Conservation (phyloP, 2,113 vertebrate genomes). For the Pithys albifrons region DNA sequence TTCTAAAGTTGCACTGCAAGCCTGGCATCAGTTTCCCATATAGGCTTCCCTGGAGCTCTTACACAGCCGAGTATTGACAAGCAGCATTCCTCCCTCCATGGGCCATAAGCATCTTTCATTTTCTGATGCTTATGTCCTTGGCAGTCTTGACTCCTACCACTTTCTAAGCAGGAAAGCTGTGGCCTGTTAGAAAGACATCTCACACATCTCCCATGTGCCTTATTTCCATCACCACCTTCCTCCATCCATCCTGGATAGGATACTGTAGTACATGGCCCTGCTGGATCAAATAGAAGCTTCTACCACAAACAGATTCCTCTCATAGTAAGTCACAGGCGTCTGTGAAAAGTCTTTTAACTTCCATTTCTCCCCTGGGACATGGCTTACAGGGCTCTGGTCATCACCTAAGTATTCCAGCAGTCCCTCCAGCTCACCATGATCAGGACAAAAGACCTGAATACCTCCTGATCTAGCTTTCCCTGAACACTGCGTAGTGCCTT, state of each 20-base stretch:
- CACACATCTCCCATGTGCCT: not conserved
- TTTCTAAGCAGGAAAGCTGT: not conserved
- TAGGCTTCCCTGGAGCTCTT: not conserved
- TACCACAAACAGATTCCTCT: not conserved
- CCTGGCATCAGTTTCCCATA: not conserved
- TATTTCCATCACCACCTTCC: not conserved
- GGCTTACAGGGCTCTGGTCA: not conserved
- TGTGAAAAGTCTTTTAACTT: not conserved
- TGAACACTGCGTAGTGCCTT: not conserved
- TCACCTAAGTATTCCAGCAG: not conserved
- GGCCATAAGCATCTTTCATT: not conserved
- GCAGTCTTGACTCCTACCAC: not conserved
- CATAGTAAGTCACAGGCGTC: not conserved
- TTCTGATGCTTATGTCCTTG: not conserved
- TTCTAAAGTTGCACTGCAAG: not conserved
- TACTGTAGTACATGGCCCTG: not conserved
- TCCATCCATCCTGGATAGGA: not conserved
- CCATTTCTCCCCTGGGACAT: not conserved
- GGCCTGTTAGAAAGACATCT: not conserved
- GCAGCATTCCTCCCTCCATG: rapidly evolving
- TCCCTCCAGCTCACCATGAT: not conserved
- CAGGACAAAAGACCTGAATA: not conserved
- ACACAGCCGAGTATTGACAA: not conserved
- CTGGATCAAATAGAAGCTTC: not conserved
- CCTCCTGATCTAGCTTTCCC: rapidly evolving